Evolutionary conservation across 2,113 vertebrate species (phyloP).

Genomic region (Pontoporia blainvillei): DNA sequence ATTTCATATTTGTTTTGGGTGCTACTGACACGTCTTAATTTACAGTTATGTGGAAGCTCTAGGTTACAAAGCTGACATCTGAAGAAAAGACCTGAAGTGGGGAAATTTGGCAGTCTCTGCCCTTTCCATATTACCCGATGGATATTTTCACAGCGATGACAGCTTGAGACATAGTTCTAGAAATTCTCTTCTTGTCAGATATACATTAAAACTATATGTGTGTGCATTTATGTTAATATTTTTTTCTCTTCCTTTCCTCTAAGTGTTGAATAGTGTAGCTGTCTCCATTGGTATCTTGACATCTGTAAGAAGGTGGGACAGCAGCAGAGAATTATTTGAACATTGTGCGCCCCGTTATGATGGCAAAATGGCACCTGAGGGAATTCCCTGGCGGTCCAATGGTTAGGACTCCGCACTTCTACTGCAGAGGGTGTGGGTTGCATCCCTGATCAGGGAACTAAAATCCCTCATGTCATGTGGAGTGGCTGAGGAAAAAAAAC

Average conservation of each 20-base stretch:
- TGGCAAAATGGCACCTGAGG: slow-evolving; percentile 52
- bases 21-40: slow-evolving; percentile 43
- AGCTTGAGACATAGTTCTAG: background rate
- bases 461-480: too few species aligned
- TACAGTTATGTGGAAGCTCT: background rate
- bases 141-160: background rate
- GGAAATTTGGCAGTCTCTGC: background rate
- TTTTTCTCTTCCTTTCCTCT: background rate
- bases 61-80: slow-evolving; percentile 21
- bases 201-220: background rate
- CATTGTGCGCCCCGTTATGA: slow-evolving; percentile 15
- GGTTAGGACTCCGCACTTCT: too few species aligned
- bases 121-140: slow-evolving; percentile 23
- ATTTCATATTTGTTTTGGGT: slow-evolving; percentile 45
- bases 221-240: background rate
- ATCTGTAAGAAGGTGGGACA: background rate
- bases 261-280: background rate
- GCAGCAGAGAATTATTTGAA: background rate
- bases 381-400: too few species aligned
- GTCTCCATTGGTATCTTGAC: background rate
- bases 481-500: background rate
- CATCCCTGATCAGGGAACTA: too few species aligned
- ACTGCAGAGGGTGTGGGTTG: too few species aligned
- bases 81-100: background rate
- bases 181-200: background rate